A percentile compares a stretch with the other conserved stretches of the same genome.
These are phyloP conservation scores for Ischnura elegans DNA, from an alignment of 2,888 invertebrate genomes.

Conservation along the genomic window DNA sequence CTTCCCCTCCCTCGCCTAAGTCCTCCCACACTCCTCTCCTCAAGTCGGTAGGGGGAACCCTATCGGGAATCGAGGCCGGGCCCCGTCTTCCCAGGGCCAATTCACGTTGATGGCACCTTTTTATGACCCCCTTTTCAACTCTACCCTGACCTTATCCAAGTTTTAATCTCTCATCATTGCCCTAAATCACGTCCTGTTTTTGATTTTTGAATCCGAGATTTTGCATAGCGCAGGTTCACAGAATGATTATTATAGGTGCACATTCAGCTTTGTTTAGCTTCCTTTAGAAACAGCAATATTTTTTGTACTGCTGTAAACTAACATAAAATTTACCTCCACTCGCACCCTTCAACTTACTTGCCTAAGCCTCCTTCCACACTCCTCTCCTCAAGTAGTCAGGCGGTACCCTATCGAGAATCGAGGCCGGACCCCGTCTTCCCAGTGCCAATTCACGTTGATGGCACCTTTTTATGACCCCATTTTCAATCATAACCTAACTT, in stretches of 20 bases:
- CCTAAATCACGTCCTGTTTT: too few relatives aligned
- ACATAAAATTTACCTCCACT: too few relatives aligned
- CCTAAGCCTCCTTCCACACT: constrained; percentile 1
- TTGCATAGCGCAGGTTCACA: too few relatives aligned
- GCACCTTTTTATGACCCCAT: neutral
- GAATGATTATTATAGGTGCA: too few relatives aligned
- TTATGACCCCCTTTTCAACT: too few relatives aligned
- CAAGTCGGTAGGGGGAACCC: neutral
- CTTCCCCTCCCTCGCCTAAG: constrained; percentile 31
- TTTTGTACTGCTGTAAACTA: too few relatives aligned
- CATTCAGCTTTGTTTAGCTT: too few relatives aligned
- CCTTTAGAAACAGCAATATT: too few relatives aligned
- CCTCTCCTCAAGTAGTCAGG: neutral
- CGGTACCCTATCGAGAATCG: neutral
- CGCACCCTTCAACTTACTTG: constrained; percentile 7
- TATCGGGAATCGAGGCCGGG: neutral
- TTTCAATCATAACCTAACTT: too few relatives aligned
- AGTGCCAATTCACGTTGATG: neutral
- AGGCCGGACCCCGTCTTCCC: neutral
- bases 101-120: neutral
- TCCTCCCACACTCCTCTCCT: neutral
- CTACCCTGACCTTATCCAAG: too few relatives aligned
- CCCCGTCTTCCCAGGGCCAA: neutral
- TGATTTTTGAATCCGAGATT: too few relatives aligned
- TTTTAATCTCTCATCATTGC: too few relatives aligned